Evolutionary conservation across 2,113 vertebrate genomes (phyloP).

Genomic region (Grantiella picta): DNA sequence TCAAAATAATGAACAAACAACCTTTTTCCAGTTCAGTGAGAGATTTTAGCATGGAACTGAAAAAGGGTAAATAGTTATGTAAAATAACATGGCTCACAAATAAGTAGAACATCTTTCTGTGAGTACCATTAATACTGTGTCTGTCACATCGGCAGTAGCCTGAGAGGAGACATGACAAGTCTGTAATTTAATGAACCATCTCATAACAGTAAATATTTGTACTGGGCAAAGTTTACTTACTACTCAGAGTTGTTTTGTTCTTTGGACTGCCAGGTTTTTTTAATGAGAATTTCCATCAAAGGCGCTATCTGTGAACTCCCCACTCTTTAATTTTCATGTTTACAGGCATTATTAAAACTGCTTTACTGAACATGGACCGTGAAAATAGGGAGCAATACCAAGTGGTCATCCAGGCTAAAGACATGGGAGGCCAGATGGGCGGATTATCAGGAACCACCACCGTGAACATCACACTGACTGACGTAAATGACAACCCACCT

Average conservation of each 20-base stretch:
- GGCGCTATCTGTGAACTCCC: background rate
- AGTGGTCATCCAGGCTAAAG: constrained; percentile 96
- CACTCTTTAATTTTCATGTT: constrained; percentile 45
- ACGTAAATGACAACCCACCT: constrained; percentile 94
- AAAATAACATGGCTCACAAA: background rate
- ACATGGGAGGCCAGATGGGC: constrained; percentile 97
- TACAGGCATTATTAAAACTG: constrained; percentile 92
- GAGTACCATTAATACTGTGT: background rate
- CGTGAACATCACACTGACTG: constrained; percentile 89
- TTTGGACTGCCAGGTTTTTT: background rate
- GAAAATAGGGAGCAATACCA: constrained; percentile 91
- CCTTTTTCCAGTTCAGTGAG: constrained; percentile 3
- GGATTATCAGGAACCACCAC: constrained; percentile 92
- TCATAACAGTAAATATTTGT: constrained; percentile 43
- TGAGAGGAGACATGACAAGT: constrained; percentile 7
- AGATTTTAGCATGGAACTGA: background rate
- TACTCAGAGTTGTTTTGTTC: background rate
- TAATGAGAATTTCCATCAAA: constrained; percentile 24
- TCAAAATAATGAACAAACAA: constrained; percentile 14
- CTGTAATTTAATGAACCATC: constrained; percentile 35
- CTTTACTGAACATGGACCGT: constrained; percentile 92
- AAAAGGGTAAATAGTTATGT: background rate
- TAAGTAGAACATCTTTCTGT: background rate
- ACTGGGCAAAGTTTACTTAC: constrained; percentile 3
- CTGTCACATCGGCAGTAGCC: background rate